Evolutionary conservation across 2,888 invertebrate species (phyloP), one percentile per base, ranked within the genome.

Genomic region (Agrotis ipsilon): DNA sequence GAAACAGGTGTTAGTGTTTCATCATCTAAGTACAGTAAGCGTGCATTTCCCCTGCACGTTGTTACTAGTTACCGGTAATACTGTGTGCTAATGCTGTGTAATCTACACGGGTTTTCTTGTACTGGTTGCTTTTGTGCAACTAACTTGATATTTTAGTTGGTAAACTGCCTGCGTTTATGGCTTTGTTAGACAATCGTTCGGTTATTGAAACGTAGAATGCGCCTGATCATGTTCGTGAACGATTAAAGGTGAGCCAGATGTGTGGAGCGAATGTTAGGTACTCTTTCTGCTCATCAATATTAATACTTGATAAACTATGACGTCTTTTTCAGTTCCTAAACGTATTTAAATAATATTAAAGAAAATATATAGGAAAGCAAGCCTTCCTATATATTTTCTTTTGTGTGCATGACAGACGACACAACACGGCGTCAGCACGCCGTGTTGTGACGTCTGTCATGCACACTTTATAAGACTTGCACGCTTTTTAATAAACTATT

Each of bases 91-190:
- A 83, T 81, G 64, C 74, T 70, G 67, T 75, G 79, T 85, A 85
- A 85, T 85, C 69, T 81, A 76, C 81, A 75, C 86, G 72, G 68
- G 74, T 84, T 84, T 86, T 78, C 81, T 86, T 75, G 82, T 84
- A 78, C 72, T 68, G 55, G 66, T 71, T 83, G 75, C 78, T 71
- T 84, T 85, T 86, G 83, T 83, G 85, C 86, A 84, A 84, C 84
- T 80, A 72, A 79, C 86, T 85, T 78, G 86, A 81, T 85, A 85
- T 84, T 85, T 81, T 77, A 75, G 84, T 84, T 81, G 81, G 78
- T 81, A 73, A 71, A 77, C 60, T 62, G 68, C 54, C 67, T 61
- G 67, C 75, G 57, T 82, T 81, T 65, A 82, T 82, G 67, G 80
- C 64, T 75, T 71, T 73, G 84, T 83, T 80, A 68, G 78, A 72